Percentiles rank a stretch among this genome's conserved stretches.
Conservation (phyloP, 2,797 vertebrate genomes). For the Carduelis carduelis region DNA sequence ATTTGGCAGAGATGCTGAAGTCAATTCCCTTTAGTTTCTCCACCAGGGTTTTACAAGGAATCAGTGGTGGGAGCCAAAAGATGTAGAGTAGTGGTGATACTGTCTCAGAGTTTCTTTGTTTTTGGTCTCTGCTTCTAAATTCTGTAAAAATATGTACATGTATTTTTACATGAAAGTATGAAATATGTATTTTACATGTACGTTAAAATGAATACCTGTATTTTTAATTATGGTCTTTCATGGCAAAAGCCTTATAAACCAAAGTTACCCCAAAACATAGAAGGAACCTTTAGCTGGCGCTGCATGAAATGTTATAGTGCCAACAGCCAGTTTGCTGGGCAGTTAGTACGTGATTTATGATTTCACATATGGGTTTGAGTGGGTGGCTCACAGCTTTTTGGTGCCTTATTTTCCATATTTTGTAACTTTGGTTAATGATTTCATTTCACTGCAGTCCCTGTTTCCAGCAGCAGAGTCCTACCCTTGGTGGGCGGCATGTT, state of each 20-base stretch:
- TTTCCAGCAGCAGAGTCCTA: not conserved
- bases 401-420: conserved; percentile 61
- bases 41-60: not conserved
- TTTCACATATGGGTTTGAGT: conserved; percentile 62
- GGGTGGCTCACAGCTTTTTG: conserved; percentile 51
- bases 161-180: conserved; percentile 12
- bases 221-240: conserved; percentile 55
- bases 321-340: conserved; percentile 60
- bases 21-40: not conserved
- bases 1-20: not conserved
- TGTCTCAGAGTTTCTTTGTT: not conserved
- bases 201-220: not conserved
- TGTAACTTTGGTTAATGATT: conserved; percentile 20
- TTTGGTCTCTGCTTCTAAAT: not conserved
- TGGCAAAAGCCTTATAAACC: conserved; percentile 42
- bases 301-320: not conserved
- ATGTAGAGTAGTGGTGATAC: rapidly evolving
- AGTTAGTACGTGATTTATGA: conserved; percentile 71
- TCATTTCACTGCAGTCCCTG: not conserved
- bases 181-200: not conserved
- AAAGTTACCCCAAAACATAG: conserved; percentile 21
- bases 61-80: not conserved
- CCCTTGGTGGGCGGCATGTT: not conserved
- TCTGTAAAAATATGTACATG: not conserved
- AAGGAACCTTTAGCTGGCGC: conserved; percentile 49